Conservation (phyloP, 2,888 invertebrate genomes). For the Acheta domesticus region DNA sequence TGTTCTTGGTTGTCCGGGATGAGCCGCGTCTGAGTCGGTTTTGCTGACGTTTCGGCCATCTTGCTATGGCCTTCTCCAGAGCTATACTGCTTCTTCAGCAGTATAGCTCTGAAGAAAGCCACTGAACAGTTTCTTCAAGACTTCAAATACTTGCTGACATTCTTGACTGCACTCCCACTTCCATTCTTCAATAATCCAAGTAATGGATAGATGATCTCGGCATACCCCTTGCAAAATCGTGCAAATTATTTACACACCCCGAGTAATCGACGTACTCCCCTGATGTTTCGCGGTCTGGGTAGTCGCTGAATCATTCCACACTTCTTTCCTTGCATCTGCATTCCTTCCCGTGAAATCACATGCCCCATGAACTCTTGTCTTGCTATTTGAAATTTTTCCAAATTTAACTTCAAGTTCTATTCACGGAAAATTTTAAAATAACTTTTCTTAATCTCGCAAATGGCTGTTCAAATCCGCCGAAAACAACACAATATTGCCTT, state of each 20-base stretch:
- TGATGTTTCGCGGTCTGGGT: background rate
- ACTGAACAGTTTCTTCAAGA: background rate
- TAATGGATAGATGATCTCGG: background rate
- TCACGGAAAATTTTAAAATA: background rate
- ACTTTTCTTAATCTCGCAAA: background rate
- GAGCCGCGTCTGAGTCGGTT: no score
- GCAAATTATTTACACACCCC: background rate
- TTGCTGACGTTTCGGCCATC: no score
- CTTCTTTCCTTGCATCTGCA: background rate
- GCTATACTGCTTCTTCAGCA: no score
- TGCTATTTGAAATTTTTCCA: background rate
- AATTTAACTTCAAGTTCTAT: background rate
- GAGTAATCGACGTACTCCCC: background rate
- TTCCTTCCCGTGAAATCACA: background rate
- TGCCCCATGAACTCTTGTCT: background rate
- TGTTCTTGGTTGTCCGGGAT: no score
- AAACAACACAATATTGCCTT: background rate
- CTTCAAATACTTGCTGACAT: background rate
- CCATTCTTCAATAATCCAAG: background rate
- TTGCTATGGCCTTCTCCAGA: no score
- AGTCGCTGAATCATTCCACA: background rate
- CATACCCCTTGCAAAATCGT: background rate
- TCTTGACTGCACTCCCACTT: background rate
- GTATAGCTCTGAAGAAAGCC: no score
- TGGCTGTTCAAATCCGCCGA: no score